Evolutionary conservation across 2,113 vertebrate species (phyloP), one percentile per base, ranked within the genome.

Genomic region (Triplophysa tibetana): DNA sequence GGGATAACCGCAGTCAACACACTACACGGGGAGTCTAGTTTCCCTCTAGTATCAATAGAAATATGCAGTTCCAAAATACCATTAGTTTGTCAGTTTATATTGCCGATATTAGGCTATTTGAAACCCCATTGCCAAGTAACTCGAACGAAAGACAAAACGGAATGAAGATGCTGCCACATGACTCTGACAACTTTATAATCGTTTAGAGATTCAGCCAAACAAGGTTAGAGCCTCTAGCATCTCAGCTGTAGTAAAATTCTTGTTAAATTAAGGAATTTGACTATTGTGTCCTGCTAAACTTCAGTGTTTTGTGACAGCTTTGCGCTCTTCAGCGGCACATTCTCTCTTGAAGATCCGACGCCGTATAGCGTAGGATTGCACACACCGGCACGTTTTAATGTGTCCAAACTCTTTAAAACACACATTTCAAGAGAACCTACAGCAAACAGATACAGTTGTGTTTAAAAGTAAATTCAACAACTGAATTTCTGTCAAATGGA

Each of bases 41-140:
- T 70, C 4, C 66, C 13, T 52, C 13, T 38, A 70, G n/a, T 50
- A 38, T 68, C 0, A 41, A 84, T 85, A 77, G 87, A 93, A 91
- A 58, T 16, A 3, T 50, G 1, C 6, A 91, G 90, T 83, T 77
- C 33, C 54, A 60, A 66, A 87, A 85, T 52, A 85, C 61, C 91
- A 93, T 92, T 82, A 82, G n/a, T 13, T 3, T 29, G 66, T 1
- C 17, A 41, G 52, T 16, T 56, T 33, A 29, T 13, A 29, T 16
- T 54, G 50, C 3, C 50, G 4, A 50, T 54, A 54, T 54, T 54
- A 6, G 14, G 13, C 3, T 50, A 52, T 52, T 52, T 5, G 12
- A 16, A 52, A 16, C 5, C 14, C 14, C 5, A 54, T 17, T 17
- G 14, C 13, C 50, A 29, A 52, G 23, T 29, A 70, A 52, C 68